These are phyloP conservation scores for Bombus sylvicola DNA, from an alignment of 1,140 invertebrate species.

Conservation along the genomic window DNA sequence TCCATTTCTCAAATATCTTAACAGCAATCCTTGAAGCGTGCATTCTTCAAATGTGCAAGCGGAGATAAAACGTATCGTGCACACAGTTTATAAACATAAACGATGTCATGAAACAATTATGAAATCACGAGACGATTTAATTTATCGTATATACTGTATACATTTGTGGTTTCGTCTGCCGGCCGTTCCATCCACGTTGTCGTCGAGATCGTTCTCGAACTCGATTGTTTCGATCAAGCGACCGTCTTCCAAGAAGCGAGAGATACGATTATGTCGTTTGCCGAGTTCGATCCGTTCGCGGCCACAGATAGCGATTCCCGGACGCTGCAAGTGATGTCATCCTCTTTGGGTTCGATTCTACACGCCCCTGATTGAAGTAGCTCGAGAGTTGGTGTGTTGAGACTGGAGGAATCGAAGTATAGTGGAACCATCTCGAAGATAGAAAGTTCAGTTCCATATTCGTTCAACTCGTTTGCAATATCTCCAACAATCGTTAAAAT, in stretches of 20 bases:
- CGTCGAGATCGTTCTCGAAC: background rate
- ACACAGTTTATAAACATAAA: background rate
- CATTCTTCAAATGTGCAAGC: background rate
- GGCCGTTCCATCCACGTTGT: background rate
- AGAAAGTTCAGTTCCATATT: background rate
- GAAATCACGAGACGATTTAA: background rate
- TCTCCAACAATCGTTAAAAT: background rate
- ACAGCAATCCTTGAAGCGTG: too few species aligned
- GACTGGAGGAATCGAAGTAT: background rate
- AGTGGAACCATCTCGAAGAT: background rate
- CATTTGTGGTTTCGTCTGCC: background rate
- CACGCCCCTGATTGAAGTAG: background rate
- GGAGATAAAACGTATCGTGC: background rate
- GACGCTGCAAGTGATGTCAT: constrained; percentile 27
- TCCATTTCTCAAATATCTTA: too few species aligned
- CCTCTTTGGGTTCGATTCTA: background rate
- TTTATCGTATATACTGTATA: background rate
- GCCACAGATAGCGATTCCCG: constrained; percentile 27
- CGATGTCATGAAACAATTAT: background rate
- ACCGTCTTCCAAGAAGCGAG: constrained; percentile 3
- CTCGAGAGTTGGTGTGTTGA: background rate
- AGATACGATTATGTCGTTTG: constrained; percentile 39
- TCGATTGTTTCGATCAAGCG: constrained; percentile 8
- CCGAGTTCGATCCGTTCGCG: constrained; percentile 27
- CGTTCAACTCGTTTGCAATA: background rate